A percentile compares a stretch with the other conserved stretches of the same genome.
Evolutionary conservation across 1,140 invertebrate genomes (phyloP).

Genomic region (Solenopsis fugax): DNA sequence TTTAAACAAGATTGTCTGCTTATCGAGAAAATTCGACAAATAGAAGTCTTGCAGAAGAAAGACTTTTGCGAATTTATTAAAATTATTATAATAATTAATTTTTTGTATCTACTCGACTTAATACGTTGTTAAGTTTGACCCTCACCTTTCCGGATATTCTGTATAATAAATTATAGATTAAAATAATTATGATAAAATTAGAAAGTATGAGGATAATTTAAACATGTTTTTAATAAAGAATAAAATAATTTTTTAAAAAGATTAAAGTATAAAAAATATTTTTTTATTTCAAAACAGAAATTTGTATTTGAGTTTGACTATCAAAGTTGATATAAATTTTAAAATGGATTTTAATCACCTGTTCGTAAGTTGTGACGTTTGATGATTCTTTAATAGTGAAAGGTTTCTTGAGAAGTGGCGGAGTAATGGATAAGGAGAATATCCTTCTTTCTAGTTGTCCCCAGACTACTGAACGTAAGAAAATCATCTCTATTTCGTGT

Average conservation of each 20-base stretch:
- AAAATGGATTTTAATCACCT: neutral
- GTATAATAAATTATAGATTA: neutral
- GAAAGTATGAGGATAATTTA: neutral
- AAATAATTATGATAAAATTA: neutral
- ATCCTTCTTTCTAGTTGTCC: neutral
- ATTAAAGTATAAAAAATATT: neutral
- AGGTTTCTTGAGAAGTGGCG: neutral
- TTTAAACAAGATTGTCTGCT: no score
- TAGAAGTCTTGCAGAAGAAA: no score
- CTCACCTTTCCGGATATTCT: no score
- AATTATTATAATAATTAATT: no score
- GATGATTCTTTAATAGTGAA: neutral
- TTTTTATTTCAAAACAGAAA: neutral
- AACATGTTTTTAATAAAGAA: neutral
- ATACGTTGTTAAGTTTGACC: no score
- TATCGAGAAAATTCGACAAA: no score
- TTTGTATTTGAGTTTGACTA: neutral
- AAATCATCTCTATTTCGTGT: slow-evolving; percentile 50
- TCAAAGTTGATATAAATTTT: slow-evolving; percentile 19
- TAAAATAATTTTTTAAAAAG: neutral
- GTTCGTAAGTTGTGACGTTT: neutral
- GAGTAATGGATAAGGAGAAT: neutral
- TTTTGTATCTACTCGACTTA: no score
- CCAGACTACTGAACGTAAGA: slow-evolving; percentile 18
- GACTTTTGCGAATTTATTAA: no score